Evolutionary conservation across 2,888 invertebrate genomes (phyloP).

Genomic region (Synergus itoensis): DNA sequence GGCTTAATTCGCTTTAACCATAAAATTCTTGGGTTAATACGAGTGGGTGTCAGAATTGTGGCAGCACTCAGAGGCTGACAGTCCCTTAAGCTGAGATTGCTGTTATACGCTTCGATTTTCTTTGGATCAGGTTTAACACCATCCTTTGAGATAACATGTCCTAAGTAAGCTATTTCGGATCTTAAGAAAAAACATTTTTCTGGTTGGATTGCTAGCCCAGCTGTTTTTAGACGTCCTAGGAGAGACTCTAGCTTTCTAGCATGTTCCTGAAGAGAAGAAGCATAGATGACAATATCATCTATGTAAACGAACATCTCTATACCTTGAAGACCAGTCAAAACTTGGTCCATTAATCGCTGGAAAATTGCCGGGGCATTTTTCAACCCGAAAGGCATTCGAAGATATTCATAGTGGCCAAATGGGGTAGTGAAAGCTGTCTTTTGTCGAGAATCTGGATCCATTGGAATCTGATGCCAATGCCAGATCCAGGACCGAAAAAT

Average conservation of each 20-base stretch:
- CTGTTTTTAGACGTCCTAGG: neutral
- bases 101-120: no score
- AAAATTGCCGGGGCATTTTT: neutral
- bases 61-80: no score
- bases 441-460: neutral
- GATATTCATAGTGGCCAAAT: neutral
- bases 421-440: neutral
- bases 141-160: neutral
- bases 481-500: neutral
- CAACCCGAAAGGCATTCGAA: neutral
- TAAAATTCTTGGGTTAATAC: no score
- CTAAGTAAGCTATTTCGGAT: neutral
- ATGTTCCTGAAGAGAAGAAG: neutral
- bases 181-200: neutral
- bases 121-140: neutral
- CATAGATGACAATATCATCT: neutral
- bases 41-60: no score
- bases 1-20: no score
- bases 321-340: neutral
- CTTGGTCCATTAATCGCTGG: neutral
- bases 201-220: neutral
- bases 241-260: neutral
- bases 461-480: neutral
- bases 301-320: neutral
- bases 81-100: no score